Evolutionary conservation across 2,797 vertebrate genomes (phyloP), one percentile per base, ranked within the genome.

Genomic region (Rhinoraja longicauda): DNA sequence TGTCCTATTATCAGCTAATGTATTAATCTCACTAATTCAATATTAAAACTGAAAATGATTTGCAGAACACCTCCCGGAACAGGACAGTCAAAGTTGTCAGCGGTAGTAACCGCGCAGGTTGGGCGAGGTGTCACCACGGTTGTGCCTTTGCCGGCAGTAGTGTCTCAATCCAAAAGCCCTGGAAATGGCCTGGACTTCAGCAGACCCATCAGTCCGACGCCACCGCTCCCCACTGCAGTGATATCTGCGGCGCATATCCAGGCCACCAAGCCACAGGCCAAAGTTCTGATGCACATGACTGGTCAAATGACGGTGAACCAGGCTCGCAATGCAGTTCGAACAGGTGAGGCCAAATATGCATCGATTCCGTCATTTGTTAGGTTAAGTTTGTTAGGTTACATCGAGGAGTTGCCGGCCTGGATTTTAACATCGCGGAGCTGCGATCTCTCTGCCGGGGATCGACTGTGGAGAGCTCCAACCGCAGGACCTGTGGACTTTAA

Each of bases 241-340:
- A 97, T 97, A 72, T 96, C 98, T 0, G 97, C 97, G 57, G 96
- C 97, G 26, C 98, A 99, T 93, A 96, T 98, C 81, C 97, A 98
- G 93, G 95, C 96, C 0, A 98, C 97, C 0, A 97, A 96, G 93
- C 98, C 98, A 0, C 98, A 98, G 96, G 96, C 98, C 1, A 99
- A 99, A 95, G 97, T 97, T 93, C 96, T 98, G 13, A 94, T 98
- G 97, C 98, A 99, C 0, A 96, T 98, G 96, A 97, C 96, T 5
- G 97, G 98, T 72, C 98, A 99, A 96, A 99, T 99, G 98, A 99
- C 98, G 0, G 98, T 99, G 93, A 99, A 97, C 95, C 98, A 99
- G 95, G 98, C 99, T 93, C 98, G 98, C 94, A 99, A 96, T 32
- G 97, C 97, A 0, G 98, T 97, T 94, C 96, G 98, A 95, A 99